Conservation (phyloP, 2,113 vertebrate genomes). For the Pandion haliaetus region DNA sequence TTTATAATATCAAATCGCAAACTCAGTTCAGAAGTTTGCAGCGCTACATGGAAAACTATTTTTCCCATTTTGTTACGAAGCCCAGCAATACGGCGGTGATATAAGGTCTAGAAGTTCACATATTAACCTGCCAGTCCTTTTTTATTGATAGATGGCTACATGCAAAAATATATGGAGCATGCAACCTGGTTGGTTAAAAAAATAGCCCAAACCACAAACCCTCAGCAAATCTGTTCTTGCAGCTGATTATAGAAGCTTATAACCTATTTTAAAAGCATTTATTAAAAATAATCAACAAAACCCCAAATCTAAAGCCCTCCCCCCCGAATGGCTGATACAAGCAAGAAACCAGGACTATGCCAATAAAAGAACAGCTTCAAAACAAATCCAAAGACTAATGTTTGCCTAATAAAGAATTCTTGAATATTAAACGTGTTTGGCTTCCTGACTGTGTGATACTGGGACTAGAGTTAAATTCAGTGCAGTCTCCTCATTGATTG, state of each 20-base stretch:
- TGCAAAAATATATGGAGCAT: constrained; percentile 34
- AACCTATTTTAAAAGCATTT: constrained; percentile 8
- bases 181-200: constrained; percentile 11
- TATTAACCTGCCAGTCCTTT: constrained; percentile 31
- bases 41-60: not conserved
- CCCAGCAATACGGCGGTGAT: not conserved
- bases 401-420: not conserved
- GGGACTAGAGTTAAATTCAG: not conserved
- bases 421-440: not conserved
- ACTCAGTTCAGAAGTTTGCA: constrained; percentile 30
- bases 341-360: not conserved
- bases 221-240: constrained; percentile 28
- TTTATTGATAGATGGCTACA: constrained; percentile 28
- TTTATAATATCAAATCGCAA: constrained; percentile 23
- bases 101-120: not conserved
- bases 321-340: not conserved
- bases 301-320: not conserved
- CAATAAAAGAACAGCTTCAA: not conserved
- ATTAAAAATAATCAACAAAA: not conserved
- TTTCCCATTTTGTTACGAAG: not conserved
- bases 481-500: not conserved
- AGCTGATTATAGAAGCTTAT: not conserved
- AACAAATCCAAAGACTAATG: not conserved
- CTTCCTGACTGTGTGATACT: not conserved
- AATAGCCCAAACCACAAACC: not conserved